These are phyloP conservation scores for Philhelius pedissequus DNA, from an alignment of 2,888 invertebrate species.

Conservation along the genomic window DNA sequence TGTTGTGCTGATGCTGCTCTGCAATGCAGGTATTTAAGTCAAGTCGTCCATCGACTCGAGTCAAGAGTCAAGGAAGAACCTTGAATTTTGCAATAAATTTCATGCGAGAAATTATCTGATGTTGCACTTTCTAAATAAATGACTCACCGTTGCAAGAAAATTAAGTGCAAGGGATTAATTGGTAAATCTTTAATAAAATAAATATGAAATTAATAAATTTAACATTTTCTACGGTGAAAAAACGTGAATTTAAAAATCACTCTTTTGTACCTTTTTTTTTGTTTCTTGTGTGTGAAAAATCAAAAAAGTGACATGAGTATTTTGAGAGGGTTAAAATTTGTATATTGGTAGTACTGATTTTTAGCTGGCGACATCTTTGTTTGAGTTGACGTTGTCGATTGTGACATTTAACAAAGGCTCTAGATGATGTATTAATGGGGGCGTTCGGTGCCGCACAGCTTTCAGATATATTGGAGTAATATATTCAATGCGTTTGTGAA, in stretches of 20 bases:
- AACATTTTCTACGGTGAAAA: slow-evolving; percentile 25
- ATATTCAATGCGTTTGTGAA: too few species aligned
- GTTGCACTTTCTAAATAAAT: not conserved
- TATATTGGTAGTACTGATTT: slow-evolving; percentile 28
- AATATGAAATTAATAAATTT: slow-evolving; percentile 37
- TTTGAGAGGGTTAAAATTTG: not conserved
- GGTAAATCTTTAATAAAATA: slow-evolving; percentile 11
- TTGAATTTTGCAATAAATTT: slow-evolving; percentile 47
- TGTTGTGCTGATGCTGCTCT: slow-evolving; percentile 8
- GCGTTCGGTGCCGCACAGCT: too few species aligned
- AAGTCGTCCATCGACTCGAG: not conserved
- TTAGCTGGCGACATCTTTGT: slow-evolving; percentile 1
- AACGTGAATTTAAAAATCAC: slow-evolving; percentile 47
- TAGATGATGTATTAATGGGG: not conserved
- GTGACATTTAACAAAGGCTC: not conserved
- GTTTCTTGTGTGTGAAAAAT: slow-evolving; percentile 60
- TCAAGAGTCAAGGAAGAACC: slow-evolving; percentile 35
- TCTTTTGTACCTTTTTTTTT: slow-evolving; percentile 58
- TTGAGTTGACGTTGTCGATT: too few species aligned
- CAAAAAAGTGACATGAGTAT: slow-evolving; percentile 60
- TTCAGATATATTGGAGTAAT: too few species aligned
- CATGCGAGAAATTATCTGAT: not conserved
- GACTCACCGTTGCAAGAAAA: slow-evolving; percentile 34
- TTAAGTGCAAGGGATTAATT: slow-evolving; percentile 15
- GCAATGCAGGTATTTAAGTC: slow-evolving; percentile 21